Conservation (phyloP, 2,797 vertebrate genomes). For the Heteromormyrus szaboi region DNA sequence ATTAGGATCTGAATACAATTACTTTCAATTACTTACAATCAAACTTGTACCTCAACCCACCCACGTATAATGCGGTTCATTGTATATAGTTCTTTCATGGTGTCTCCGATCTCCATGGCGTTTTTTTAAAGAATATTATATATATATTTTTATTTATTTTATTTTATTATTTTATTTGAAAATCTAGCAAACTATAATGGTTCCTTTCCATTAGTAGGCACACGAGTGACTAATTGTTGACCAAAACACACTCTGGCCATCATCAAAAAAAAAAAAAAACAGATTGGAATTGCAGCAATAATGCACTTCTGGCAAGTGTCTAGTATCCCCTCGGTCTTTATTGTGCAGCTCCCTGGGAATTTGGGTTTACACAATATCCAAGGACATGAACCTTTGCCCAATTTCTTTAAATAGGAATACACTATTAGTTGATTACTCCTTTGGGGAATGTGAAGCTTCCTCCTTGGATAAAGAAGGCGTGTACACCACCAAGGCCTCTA, state of each 20-base stretch:
- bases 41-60: background rate
- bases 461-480: conserved; percentile 77
- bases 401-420: conserved; percentile 90
- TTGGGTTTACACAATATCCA: conserved; percentile 74
- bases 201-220: background rate
- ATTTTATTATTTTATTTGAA: background rate
- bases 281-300: conserved; percentile 52
- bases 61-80: background rate
- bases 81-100: background rate
- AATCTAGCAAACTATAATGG: background rate
- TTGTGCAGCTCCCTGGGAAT: conserved; percentile 76
- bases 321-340: conserved; percentile 51
- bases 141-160: no score
- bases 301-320: conserved; percentile 54
- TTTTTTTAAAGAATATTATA: background rate
- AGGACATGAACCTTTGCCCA: conserved; percentile 85
- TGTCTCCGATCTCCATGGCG: background rate
- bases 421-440: conserved; percentile 81
- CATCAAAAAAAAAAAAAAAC: conserved; percentile 15
- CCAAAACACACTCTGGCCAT: conserved; percentile 21
- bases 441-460: conserved; percentile 78
- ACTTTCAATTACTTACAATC: background rate
- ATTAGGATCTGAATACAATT: background rate
- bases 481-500: conserved; percentile 53
- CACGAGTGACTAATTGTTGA: conserved; percentile 16